Evolutionary conservation across 2,113 vertebrate species (phyloP).

Genomic region (Gallinago undulata): DNA sequence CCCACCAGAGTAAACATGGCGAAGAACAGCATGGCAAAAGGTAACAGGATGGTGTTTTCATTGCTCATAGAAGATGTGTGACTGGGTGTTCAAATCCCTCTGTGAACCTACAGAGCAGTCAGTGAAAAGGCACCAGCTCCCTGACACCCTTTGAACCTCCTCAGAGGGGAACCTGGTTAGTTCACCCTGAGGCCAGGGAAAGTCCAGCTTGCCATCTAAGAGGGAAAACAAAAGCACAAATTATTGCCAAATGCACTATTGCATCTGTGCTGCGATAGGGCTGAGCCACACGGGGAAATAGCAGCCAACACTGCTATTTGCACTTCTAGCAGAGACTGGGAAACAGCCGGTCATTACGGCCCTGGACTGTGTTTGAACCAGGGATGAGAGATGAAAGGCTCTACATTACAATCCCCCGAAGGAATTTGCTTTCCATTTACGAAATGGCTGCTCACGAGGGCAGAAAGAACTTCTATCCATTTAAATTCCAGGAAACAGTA

Average conservation of each 20-base stretch:
- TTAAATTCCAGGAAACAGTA: slow-evolving; percentile 53
- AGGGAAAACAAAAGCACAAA: slow-evolving; percentile 5
- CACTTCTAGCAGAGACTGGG: background rate
- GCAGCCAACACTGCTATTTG: background rate
- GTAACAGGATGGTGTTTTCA: background rate
- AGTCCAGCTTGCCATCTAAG: background rate
- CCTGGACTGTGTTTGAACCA: slow-evolving; percentile 45
- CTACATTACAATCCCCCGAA: slow-evolving; percentile 45
- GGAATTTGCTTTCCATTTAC: slow-evolving; percentile 33
- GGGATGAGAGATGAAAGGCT: slow-evolving; percentile 25
- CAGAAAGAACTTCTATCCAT: slow-evolving; percentile 51
- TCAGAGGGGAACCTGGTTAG: background rate
- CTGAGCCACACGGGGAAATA: background rate
- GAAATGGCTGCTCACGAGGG: slow-evolving; percentile 24
- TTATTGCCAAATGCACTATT: background rate
- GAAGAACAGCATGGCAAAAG: background rate
- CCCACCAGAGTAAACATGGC: background rate
- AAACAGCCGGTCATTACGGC: background rate
- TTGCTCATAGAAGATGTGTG: background rate
- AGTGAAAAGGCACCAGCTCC: background rate
- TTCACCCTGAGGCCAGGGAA: background rate
- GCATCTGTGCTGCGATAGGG: background rate
- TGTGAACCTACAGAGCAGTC: background rate
- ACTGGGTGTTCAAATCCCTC: background rate
- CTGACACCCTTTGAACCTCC: background rate